Evolutionary conservation across 2,797 vertebrate species (phyloP).

Genomic region (Eleutherodactylus coqui): DNA sequence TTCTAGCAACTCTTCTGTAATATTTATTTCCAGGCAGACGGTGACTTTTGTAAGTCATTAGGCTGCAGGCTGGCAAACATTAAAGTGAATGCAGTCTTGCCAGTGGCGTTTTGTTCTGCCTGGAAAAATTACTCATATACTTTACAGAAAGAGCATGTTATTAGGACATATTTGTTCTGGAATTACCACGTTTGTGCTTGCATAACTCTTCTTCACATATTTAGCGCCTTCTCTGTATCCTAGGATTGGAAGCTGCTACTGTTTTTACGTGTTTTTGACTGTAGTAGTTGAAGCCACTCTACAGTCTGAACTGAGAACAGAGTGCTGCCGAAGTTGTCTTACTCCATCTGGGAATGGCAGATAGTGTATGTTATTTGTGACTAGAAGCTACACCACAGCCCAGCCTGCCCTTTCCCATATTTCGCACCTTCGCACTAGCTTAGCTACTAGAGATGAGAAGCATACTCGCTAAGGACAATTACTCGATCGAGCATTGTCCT

Average conservation of each 20-base stretch:
- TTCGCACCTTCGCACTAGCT: too few species aligned
- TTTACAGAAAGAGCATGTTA: slow-evolving; percentile 54
- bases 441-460: too few species aligned
- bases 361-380: too few species aligned
- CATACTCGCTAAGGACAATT: too few species aligned
- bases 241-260: neutral
- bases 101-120: slow-evolving; percentile 47
- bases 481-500: too few species aligned
- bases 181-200: neutral
- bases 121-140: slow-evolving; percentile 55
- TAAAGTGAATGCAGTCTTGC: slow-evolving; percentile 29
- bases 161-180: slow-evolving; percentile 11
- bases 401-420: too few species aligned
- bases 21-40: slow-evolving; percentile 19
- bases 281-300: neutral
- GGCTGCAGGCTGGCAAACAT: slow-evolving; percentile 24
- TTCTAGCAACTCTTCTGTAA: neutral
- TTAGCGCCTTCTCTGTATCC: neutral
- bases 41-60: slow-evolving; percentile 16
- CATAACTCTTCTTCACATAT: slow-evolving; percentile 17
- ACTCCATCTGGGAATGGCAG: neutral
- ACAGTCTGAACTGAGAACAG: neutral
- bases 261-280: neutral
- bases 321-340: neutral
- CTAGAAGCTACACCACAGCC: too few species aligned